Evolutionary conservation across 2,888 invertebrate species (phyloP).

Genomic region (Caenorhabditis sp.): DNA sequence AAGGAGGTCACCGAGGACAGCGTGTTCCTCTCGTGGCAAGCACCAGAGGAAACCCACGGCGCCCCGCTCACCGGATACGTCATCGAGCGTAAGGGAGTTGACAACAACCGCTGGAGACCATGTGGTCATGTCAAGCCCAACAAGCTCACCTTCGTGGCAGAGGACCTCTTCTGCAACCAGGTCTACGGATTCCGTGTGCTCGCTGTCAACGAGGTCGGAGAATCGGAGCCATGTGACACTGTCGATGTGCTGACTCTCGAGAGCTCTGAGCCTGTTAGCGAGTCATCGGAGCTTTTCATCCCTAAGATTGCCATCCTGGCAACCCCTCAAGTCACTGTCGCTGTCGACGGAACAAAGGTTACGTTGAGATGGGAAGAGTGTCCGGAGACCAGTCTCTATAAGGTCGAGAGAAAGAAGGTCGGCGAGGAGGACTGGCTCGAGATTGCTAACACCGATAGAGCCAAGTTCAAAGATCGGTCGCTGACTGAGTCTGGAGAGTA

Average conservation of each 20-base stretch:
- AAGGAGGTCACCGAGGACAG: conserved; percentile 68
- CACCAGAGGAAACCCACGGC: conserved; percentile 89
- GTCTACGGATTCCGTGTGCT: conserved; percentile 77
- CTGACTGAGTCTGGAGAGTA: conserved; percentile 74
- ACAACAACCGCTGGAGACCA: conserved; percentile 74
- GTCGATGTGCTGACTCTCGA: conserved; percentile 75
- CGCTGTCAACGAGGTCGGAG: conserved; percentile 79
- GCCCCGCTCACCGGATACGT: conserved; percentile 79
- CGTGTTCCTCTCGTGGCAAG: conserved; percentile 83
- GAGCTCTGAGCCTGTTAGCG: conserved; percentile 60
- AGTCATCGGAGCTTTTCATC: conserved; percentile 62
- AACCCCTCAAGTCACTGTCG: conserved; percentile 64
- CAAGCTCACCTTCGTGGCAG: conserved; percentile 66
- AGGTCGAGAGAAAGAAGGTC: conserved; percentile 61
- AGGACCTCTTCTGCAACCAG: conserved; percentile 76
- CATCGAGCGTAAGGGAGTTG: conserved; percentile 76
- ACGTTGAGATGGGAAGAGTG: conserved; percentile 68
- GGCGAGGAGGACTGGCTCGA: conserved; percentile 77
- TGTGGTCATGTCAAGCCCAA: conserved; percentile 66
- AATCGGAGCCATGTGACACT: conserved; percentile 73
- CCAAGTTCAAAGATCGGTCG: conserved; percentile 76
- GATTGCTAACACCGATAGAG: conserved; percentile 76
- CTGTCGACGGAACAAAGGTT: conserved; percentile 70
- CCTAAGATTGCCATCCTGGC: conserved; percentile 68
- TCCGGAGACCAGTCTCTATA: conserved; percentile 71